phyloP scores from a whole-genome alignment of 92 coral and sea anemone species.

The Phymanthus crucifer region DNA sequence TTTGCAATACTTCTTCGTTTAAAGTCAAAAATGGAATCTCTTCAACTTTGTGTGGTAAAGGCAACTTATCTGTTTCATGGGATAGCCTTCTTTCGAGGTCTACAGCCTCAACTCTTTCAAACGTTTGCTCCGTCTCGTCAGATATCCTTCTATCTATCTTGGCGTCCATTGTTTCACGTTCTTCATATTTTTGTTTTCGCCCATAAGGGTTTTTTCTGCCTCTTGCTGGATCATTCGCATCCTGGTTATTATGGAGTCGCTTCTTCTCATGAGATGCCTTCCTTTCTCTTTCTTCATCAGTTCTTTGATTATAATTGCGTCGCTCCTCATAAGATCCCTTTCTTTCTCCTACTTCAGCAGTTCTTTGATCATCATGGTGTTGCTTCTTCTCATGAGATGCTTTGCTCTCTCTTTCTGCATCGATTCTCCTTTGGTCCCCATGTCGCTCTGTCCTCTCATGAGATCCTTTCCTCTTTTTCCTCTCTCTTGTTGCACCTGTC shows the following conservation, averaged over 20 bases:
- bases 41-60: not conserved
- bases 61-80: not conserved
- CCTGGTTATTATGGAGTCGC: constrained; percentile 27
- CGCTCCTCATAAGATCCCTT: not conserved
- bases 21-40: not conserved
- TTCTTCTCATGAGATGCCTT: constrained; percentile 6
- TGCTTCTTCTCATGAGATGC: constrained; percentile 11
- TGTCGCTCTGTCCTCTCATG: constrained; percentile 9
- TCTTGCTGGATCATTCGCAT: not conserved
- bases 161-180: not conserved
- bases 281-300: constrained; percentile 3
- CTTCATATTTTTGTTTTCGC: not conserved
- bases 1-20: not conserved
- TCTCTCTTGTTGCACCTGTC: not conserved
- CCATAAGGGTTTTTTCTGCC: not conserved
- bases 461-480: constrained; percentile 12
- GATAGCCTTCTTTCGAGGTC: not conserved
- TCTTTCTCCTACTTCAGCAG: not conserved
- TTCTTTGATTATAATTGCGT: constrained; percentile 15
- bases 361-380: constrained; percentile 20
- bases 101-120: not conserved
- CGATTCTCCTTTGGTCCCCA: constrained; percentile 17
- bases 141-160: not conserved
- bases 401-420: constrained; percentile 2
- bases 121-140: not conserved